These are phyloP conservation scores for Micromys minutus DNA, from an alignment of 2,113 vertebrate genomes.

Conservation along the genomic window DNA sequence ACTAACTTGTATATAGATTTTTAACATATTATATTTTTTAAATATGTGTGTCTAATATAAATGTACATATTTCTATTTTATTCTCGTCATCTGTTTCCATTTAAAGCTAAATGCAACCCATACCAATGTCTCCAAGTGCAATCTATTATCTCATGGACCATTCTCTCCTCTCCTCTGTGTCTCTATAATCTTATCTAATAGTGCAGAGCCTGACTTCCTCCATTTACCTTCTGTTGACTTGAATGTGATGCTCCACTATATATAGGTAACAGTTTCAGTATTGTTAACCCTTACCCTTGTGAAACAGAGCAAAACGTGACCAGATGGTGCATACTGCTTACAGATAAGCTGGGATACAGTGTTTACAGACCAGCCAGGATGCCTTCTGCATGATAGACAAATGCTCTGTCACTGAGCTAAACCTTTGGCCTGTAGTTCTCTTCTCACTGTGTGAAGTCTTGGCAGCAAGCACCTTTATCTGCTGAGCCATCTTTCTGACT, in stretches of 20 bases:
- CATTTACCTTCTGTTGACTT: neutral
- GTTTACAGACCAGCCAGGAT: neutral
- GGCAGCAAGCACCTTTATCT: neutral
- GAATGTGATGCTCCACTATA: neutral
- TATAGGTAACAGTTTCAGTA: neutral
- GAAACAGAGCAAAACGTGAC: neutral
- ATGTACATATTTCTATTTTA: neutral
- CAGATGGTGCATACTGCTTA: neutral
- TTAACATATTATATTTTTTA: neutral
- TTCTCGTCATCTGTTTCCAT: neutral
- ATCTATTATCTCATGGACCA: neutral
- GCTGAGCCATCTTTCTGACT: neutral
- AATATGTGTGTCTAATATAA: neutral
- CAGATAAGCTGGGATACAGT: neutral
- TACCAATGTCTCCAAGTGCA: neutral
- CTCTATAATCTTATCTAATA: neutral
- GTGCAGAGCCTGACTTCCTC: neutral
- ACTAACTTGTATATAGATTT: neutral
- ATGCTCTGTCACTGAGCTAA: neutral
- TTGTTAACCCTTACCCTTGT: neutral
- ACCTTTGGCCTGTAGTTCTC: neutral
- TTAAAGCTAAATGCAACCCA: neutral
- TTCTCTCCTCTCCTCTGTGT: neutral
- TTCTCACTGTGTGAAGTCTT: neutral
- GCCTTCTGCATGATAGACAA: neutral